Evolutionary conservation across 2,888 invertebrate species (phyloP).

Genomic region (Acrocyrtus sp.): DNA sequence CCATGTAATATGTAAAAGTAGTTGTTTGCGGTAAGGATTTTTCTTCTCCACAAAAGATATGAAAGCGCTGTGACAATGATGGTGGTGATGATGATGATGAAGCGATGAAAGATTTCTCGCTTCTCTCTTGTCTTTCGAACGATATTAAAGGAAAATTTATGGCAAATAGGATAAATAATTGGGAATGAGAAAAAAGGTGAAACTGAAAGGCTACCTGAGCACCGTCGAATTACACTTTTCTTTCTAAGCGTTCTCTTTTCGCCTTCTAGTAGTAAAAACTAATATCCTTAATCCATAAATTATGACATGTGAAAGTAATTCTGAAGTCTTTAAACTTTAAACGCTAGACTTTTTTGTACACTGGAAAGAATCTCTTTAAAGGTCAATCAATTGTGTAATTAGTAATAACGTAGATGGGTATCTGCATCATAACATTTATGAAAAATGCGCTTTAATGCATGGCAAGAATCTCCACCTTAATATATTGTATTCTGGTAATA

Average conservation of each 20-base stretch:
- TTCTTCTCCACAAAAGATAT: constrained; percentile 18
- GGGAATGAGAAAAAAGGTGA: background rate
- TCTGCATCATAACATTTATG: no score
- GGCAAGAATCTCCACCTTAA: no score
- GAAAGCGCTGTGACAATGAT: constrained; percentile 17
- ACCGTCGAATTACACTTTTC: background rate
- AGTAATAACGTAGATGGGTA: no score
- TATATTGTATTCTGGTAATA: no score
- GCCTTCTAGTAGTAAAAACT: background rate
- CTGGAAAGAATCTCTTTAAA: no score
- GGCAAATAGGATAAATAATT: background rate
- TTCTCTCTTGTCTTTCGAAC: constrained; percentile 33
- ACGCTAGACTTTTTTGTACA: no score
- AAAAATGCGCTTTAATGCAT: no score
- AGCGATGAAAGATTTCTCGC: constrained; percentile 21
- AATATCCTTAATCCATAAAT: background rate
- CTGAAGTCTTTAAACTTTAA: no score
- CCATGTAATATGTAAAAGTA: constrained; percentile 21
- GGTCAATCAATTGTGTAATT: no score
- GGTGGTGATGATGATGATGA: constrained; percentile 7
- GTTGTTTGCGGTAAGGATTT: constrained; percentile 29
- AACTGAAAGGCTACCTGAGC: background rate
- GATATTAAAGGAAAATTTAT: background rate
- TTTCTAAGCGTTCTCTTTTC: background rate
- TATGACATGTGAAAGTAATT: background rate